Evolutionary conservation across 2,797 vertebrate genomes (phyloP).

Genomic region (Pogoniulus pusillus): DNA sequence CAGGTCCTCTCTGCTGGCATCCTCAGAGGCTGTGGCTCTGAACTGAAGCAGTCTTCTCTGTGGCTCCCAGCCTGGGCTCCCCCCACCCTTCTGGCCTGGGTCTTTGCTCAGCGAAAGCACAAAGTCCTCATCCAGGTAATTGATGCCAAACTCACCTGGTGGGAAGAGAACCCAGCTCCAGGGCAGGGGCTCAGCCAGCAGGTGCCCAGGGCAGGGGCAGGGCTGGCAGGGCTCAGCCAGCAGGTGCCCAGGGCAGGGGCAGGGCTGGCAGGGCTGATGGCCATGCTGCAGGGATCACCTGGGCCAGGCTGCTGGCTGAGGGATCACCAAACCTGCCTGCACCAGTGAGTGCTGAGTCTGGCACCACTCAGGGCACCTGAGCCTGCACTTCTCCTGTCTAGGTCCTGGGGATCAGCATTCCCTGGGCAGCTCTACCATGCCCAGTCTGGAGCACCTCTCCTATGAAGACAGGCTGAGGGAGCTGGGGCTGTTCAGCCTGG

Average conservation of each 20-base stretch:
- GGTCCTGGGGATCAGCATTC: background rate
- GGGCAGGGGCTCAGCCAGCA: background rate
- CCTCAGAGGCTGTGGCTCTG: background rate
- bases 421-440: background rate
- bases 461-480: too few species aligned
- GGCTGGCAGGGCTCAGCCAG: background rate
- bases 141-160: slow-evolving; percentile 3
- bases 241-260: too few species aligned
- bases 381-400: too few species aligned
- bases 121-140: background rate
- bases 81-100: background rate
- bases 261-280: background rate
- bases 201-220: background rate
- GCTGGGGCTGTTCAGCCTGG: too few species aligned
- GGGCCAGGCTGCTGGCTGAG: background rate
- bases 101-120: background rate
- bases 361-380: background rate
- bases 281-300: background rate
- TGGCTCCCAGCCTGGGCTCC: background rate
- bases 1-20: background rate
- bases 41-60: background rate
- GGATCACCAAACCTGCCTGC: background rate
- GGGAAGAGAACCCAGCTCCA: background rate
- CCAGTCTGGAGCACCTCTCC: too few species aligned
- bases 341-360: background rate